Evolutionary conservation across 2,113 vertebrate species (phyloP).

Genomic region (Pomatostomus ruficeps): DNA sequence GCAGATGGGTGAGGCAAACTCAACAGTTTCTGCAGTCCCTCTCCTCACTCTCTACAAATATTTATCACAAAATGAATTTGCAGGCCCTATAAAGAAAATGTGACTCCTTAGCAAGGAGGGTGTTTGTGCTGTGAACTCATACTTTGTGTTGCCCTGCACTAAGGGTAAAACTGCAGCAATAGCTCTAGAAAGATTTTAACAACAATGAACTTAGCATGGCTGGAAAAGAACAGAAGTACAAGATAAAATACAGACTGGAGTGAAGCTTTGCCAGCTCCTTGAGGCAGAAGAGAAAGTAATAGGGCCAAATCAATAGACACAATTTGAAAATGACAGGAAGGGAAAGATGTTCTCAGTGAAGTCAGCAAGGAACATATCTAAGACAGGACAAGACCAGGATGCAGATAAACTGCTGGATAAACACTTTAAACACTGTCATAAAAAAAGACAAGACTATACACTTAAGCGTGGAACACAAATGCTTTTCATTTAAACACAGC

Average conservation of each 20-base stretch:
- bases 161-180: neutral
- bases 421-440: neutral
- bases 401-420: neutral
- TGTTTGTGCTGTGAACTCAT: neutral
- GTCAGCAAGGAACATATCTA: neutral
- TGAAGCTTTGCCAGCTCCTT: neutral
- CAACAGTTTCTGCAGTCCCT: neutral
- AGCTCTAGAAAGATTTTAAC: neutral
- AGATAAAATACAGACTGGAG: neutral
- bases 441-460: neutral
- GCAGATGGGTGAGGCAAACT: neutral
- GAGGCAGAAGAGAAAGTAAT: neutral
- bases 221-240: neutral
- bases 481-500: neutral
- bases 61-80: neutral
- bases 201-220: neutral
- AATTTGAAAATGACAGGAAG: neutral
- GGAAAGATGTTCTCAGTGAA: neutral
- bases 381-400: neutral
- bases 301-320: neutral
- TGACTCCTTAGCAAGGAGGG: neutral
- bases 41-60: neutral
- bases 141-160: rapidly evolving
- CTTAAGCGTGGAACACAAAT: neutral
- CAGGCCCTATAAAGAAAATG: neutral